These are phyloP conservation scores for Dermatophagoides farinae DNA, from an alignment of 1,140 invertebrate genomes.

Conservation along the genomic window DNA sequence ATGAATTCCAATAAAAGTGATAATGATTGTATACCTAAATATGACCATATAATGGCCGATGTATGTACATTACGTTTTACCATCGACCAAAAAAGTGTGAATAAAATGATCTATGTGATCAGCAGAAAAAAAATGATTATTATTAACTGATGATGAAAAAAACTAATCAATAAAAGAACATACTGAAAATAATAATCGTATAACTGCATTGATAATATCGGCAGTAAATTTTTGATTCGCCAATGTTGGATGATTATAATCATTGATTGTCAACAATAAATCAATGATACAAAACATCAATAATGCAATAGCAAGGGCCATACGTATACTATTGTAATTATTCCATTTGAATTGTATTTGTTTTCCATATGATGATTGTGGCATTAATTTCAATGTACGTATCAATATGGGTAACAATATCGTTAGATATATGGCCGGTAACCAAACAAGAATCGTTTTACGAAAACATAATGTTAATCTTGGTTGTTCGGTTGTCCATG, in stretches of 20 bases:
- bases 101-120: not conserved
- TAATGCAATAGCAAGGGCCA: not conserved
- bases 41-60: conserved; percentile 2
- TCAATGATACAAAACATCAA: too few relatives aligned
- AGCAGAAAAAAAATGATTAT: not conserved
- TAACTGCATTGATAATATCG: not conserved
- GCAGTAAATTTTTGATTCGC: not conserved
- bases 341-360: not conserved
- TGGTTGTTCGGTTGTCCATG: conserved; percentile 25
- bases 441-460: conserved; percentile 25
- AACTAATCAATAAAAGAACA: not conserved
- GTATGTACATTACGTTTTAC: not conserved
- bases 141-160: not conserved
- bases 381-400: not conserved
- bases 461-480: conserved; percentile 24
- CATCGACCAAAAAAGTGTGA: not conserved
- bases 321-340: not conserved
- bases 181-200: not conserved
- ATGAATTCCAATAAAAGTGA: not conserved
- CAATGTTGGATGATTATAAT: not conserved
- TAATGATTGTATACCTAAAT: not conserved
- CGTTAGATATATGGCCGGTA: conserved; percentile 19
- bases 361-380: not conserved
- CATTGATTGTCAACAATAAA: not conserved
- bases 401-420: not conserved